phyloP scores from a whole-genome alignment of 1,140 invertebrate species.

The Varroa destructor region DNA sequence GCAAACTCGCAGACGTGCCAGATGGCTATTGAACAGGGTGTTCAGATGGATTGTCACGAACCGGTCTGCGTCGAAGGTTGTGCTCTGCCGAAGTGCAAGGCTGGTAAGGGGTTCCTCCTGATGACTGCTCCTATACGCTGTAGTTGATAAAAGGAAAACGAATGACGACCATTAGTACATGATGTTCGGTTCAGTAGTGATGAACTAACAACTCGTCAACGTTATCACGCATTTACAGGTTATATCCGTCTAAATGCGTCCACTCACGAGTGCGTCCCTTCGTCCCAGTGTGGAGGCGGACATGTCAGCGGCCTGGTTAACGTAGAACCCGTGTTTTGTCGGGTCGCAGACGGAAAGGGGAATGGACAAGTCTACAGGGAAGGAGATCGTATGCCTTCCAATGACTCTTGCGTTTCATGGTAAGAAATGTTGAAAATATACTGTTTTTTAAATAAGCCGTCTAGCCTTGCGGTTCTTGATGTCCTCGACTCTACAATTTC shows the following conservation, averaged over 20 bases:
- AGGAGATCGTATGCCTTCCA: slow-evolving; percentile 30
- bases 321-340: neutral
- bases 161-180: no score
- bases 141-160: no score
- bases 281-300: slow-evolving; percentile 48
- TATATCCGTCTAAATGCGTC: slow-evolving; percentile 3
- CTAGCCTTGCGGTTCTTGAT: no score
- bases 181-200: no score
- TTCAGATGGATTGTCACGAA: slow-evolving; percentile 49
- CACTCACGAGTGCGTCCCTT: slow-evolving; percentile 37
- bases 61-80: slow-evolving; percentile 66
- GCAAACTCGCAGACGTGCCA: slow-evolving; percentile 40
- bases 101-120: slow-evolving; percentile 41
- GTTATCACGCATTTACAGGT: neutral
- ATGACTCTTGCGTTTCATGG: slow-evolving; percentile 60
- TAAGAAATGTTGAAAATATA: slow-evolving; percentile 32
- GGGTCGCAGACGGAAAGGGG: slow-evolving; percentile 17
- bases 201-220: no score
- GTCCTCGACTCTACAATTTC: no score
- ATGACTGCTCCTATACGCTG: neutral
- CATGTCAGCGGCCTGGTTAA: slow-evolving; percentile 8
- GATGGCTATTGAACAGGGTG: slow-evolving; percentile 1
- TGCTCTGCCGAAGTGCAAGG: slow-evolving; percentile 54
- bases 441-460: no score
- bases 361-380: slow-evolving; percentile 31